Conservation (phyloP, 2,888 invertebrate species). For the Ectemnius continuus region DNA sequence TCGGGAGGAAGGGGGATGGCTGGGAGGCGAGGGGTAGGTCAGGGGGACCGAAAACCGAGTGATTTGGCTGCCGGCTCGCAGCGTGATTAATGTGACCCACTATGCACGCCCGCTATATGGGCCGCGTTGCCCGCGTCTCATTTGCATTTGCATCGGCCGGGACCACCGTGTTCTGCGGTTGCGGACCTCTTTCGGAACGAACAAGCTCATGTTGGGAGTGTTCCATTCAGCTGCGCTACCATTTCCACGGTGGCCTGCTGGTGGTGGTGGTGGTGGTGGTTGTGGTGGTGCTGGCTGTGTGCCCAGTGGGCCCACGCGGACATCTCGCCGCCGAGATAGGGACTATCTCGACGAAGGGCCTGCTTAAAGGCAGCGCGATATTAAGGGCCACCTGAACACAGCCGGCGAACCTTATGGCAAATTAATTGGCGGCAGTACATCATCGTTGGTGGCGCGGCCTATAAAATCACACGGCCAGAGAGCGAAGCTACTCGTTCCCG, state of each 20-base stretch:
- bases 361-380: too few species aligned
- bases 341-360: too few species aligned
- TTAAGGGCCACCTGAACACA: too few species aligned
- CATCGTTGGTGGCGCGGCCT: slow-evolving; percentile 6
- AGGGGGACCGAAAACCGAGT: slow-evolving; percentile 43
- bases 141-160: slow-evolving; percentile 62
- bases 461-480: slow-evolving; percentile 7
- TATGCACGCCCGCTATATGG: slow-evolving; percentile 62
- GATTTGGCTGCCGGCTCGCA: slow-evolving; percentile 41
- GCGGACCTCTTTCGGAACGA: slow-evolving; percentile 53
- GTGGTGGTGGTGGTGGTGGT: too few species aligned
- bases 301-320: too few species aligned
- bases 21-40: slow-evolving; percentile 16
- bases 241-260: too few species aligned
- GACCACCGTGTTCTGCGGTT: slow-evolving; percentile 59
- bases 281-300: too few species aligned
- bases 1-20: neutral
- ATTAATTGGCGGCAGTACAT: slow-evolving; percentile 4
- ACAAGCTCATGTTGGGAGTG: slow-evolving; percentile 41
- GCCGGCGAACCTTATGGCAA: neutral
- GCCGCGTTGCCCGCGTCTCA: slow-evolving; percentile 52
- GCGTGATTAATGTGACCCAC: slow-evolving; percentile 61
- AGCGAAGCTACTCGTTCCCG: neutral
- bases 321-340: too few species aligned
- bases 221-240: slow-evolving; percentile 44